These are phyloP conservation scores for Phoenicopterus ruber DNA, from an alignment of 2,113 vertebrate species.

Conservation along the genomic window DNA sequence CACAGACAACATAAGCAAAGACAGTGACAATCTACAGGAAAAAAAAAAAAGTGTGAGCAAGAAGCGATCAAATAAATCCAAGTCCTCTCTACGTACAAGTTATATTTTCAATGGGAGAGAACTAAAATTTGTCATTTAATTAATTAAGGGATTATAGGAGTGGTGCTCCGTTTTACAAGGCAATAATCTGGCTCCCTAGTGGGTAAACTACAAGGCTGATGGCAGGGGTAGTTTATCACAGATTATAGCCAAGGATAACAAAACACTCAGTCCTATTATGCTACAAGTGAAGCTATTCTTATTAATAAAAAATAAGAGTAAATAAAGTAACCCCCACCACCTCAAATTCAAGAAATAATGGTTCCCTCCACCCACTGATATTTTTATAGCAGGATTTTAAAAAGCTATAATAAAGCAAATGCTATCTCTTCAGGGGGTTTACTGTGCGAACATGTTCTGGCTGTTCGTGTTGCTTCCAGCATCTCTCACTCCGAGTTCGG, in stretches of 20 bases:
- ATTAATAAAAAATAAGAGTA: conserved; percentile 78
- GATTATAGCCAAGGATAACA: conserved; percentile 76
- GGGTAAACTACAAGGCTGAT: conserved; percentile 73
- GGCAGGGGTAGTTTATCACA: conserved; percentile 75
- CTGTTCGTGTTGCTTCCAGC: conserved; percentile 31
- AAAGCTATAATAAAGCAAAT: conserved; percentile 61
- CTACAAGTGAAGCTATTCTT: conserved; percentile 64
- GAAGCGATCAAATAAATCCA: conserved; percentile 62
- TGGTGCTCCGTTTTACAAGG: conserved; percentile 80
- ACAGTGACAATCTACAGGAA: not conserved
- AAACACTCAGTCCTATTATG: conserved; percentile 69
- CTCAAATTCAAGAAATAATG: conserved; percentile 43
- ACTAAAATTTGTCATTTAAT: conserved; percentile 80
- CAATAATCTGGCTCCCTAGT: conserved; percentile 78
- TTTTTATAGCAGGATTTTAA: conserved; percentile 58
- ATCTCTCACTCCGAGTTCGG: not conserved
- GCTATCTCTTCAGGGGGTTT: conserved; percentile 55
- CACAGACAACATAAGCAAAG: not conserved
- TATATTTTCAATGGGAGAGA: conserved; percentile 77
- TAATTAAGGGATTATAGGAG: conserved; percentile 81
- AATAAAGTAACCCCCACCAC: conserved; percentile 53
- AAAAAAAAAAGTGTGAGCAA: not conserved
- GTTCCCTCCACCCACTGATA: conserved; percentile 15
- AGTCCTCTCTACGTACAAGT: conserved; percentile 40
- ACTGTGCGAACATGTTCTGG: conserved; percentile 43